These are phyloP conservation scores for Molossus molossus DNA, from an alignment of 2,797 vertebrate genomes.

Conservation along the genomic window DNA sequence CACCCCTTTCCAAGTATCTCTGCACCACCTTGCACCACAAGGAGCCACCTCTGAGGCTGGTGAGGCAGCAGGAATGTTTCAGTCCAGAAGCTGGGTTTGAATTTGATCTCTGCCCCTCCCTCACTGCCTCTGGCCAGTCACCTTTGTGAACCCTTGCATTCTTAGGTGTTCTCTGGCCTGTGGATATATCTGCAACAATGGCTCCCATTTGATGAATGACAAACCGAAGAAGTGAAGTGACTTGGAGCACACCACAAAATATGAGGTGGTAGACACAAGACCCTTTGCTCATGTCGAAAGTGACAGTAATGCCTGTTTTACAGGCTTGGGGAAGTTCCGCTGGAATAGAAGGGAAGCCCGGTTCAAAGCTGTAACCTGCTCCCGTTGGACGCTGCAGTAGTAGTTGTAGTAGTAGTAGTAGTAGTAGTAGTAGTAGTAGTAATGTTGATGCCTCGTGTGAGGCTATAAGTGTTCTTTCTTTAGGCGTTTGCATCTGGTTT, in stretches of 20 bases:
- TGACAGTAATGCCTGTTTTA: no score
- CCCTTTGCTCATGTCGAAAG: not conserved
- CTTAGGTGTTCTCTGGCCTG: not conserved
- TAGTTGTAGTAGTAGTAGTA: fast-evolving
- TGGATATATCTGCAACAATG: not conserved
- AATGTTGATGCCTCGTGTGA: fast-evolving
- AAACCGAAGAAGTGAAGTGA: not conserved
- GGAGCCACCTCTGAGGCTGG: not conserved
- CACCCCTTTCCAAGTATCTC: not conserved
- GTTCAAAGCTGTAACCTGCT: not conserved
- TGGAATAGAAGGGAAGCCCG: not conserved
- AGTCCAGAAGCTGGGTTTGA: not conserved
- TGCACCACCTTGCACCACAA: fast-evolving
- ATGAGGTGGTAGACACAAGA: not conserved
- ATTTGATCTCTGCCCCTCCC: not conserved
- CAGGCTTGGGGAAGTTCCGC: not conserved
- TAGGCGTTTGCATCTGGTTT: not conserved
- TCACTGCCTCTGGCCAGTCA: not conserved
- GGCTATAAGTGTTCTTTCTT: not conserved
- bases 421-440: no score
- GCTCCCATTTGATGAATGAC: not conserved
- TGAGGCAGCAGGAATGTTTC: not conserved
- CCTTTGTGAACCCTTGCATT: not conserved
- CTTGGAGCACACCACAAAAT: not conserved
- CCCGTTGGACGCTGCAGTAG: fast-evolving